phyloP scores from a whole-genome alignment of 35 echinoderm and acorn worm genomes.

The Heliocidaris erythrogramma region DNA sequence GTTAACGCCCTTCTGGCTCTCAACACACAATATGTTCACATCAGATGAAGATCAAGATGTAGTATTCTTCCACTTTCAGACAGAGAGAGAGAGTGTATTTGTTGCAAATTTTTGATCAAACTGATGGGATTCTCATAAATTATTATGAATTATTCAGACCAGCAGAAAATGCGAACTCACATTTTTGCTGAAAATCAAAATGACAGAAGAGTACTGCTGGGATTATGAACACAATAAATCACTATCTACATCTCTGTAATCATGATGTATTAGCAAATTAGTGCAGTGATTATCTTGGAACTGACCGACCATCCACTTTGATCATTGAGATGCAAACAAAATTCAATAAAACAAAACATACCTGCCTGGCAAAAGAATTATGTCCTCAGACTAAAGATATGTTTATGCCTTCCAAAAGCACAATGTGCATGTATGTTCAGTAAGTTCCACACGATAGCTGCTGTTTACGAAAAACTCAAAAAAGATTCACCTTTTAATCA shows the following conservation, averaged over 20 bases:
- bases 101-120: too few species aligned
- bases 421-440: background rate
- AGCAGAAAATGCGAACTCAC: too few species aligned
- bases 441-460: background rate
- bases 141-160: too few species aligned
- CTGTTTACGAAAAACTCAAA: background rate
- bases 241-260: background rate
- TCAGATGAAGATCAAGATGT: too few species aligned
- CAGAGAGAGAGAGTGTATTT: too few species aligned
- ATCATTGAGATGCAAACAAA: background rate
- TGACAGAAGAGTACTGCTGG: too few species aligned
- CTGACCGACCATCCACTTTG: background rate
- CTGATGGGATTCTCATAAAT: too few species aligned
- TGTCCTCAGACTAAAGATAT: background rate
- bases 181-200: too few species aligned
- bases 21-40: too few species aligned
- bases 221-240: too few species aligned
- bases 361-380: background rate
- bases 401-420: background rate
- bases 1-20: too few species aligned
- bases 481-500: background rate
- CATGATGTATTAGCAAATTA: background rate
- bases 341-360: background rate
- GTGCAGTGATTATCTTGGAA: background rate
- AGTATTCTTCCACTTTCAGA: too few species aligned